Evolutionary conservation across 2,113 vertebrate species (phyloP).

Genomic region (Falco punctatus): DNA sequence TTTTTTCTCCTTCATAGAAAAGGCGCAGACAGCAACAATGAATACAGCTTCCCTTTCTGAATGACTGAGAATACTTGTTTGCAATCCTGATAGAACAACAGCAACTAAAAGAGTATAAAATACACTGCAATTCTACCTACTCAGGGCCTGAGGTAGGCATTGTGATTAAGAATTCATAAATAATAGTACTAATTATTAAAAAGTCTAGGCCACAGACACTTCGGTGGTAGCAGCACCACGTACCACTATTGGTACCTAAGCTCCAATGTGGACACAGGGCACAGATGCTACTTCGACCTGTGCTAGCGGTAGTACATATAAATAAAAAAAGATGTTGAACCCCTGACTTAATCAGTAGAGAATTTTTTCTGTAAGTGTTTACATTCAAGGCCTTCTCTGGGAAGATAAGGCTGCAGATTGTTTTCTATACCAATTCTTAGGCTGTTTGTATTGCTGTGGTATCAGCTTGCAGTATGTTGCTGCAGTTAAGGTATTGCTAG

Average conservation of each 20-base stretch:
- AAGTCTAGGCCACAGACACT: neutral
- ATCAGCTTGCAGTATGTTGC: neutral
- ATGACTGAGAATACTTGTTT: neutral
- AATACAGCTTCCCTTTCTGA: neutral
- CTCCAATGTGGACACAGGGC: rapidly evolving
- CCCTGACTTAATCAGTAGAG: neutral
- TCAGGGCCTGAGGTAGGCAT: neutral
- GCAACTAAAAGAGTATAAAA: neutral
- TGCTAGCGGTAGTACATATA: neutral
- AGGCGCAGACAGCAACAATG: neutral
- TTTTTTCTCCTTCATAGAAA: neutral
- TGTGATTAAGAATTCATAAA: neutral
- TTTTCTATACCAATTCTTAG: neutral
- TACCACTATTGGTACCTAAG: neutral
- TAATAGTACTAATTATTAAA: neutral
- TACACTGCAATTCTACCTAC: neutral
- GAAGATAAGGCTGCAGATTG: neutral
- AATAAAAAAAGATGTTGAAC: neutral
- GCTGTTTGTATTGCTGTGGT: neutral
- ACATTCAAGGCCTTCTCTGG: neutral
- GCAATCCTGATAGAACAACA: neutral
- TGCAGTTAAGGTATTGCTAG: neutral
- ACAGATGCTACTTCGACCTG: neutral
- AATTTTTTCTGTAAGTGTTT: neutral
- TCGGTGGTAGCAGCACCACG: neutral